Evolutionary conservation across 2,797 vertebrate species (phyloP).

Genomic region (Haliaeetus vocifer): DNA sequence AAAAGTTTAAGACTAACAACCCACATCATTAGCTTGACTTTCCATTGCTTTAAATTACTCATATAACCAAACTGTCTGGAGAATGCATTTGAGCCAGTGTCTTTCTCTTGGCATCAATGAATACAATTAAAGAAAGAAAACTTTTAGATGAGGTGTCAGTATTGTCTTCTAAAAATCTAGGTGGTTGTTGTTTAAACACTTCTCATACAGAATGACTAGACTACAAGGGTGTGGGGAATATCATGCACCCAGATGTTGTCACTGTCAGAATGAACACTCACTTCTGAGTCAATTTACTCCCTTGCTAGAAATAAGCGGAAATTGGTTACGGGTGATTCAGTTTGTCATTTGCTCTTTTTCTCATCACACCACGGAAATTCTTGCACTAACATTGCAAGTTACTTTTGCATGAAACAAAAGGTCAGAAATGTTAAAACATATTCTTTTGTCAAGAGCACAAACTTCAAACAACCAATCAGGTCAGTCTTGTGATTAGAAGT

Average conservation of each 20-base stretch:
- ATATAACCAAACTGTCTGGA: not conserved
- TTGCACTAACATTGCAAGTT: not conserved
- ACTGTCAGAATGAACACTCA: not conserved
- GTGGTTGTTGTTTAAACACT: not conserved
- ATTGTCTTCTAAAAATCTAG: not conserved
- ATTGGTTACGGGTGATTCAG: conserved; percentile 24
- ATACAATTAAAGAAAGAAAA: not conserved
- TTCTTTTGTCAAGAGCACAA: not conserved
- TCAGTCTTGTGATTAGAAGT: not conserved
- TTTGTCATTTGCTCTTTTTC: conserved; percentile 43
- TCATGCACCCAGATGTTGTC: not conserved
- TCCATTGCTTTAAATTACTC: not conserved
- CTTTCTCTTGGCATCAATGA: not conserved
- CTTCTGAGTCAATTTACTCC: conserved; percentile 9
- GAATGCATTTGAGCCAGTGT: not conserved
- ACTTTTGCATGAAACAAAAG: not conserved
- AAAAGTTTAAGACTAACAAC: not conserved
- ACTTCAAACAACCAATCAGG: not conserved
- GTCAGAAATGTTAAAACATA: not conserved
- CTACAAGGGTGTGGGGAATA: not conserved
- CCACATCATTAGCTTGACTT: not conserved
- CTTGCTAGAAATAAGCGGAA: not conserved
- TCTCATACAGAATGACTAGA: not conserved
- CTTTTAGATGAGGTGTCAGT: not conserved
- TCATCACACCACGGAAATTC: conserved; percentile 9